Conservation (phyloP, 2,797 vertebrate species). For the Hapalemur alaotrensis region DNA sequence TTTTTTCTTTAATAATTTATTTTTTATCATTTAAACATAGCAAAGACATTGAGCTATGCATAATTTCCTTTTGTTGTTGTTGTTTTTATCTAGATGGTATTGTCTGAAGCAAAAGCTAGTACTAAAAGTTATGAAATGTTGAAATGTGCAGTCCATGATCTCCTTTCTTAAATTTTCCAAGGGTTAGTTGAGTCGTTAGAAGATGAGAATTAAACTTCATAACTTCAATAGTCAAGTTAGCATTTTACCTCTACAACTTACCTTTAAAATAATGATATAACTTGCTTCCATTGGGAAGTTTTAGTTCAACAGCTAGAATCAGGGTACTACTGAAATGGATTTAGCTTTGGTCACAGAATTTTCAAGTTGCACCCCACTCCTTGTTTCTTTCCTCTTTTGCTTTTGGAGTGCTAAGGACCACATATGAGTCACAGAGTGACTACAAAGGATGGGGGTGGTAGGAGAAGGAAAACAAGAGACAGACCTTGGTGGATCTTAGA, state of each 20-base stretch:
- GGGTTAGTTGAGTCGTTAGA: neutral
- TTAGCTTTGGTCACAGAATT: neutral
- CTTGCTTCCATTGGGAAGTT: neutral
- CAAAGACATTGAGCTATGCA: neutral
- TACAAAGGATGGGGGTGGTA: neutral
- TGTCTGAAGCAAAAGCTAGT: neutral
- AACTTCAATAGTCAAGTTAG: neutral
- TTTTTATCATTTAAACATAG: neutral
- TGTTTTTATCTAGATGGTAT: neutral
- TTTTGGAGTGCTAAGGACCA: neutral
- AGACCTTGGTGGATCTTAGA: neutral
- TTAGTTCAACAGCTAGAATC: neutral
- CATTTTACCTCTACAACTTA: neutral
- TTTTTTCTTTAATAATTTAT: slow-evolving; percentile 21
- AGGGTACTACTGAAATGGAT: neutral
- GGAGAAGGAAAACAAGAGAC: neutral
- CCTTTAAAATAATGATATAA: neutral
- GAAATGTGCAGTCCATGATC: neutral
- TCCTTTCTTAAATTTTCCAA: neutral
- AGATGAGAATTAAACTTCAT: neutral
- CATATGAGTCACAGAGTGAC: neutral
- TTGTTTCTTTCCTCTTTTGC: neutral
- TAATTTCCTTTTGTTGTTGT: neutral
- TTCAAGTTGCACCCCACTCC: neutral
- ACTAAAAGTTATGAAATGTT: neutral